Evolutionary conservation across 2,888 invertebrate species (phyloP), one percentile per base, ranked within the genome.

Genomic region (Ephialtes manifestator): DNA sequence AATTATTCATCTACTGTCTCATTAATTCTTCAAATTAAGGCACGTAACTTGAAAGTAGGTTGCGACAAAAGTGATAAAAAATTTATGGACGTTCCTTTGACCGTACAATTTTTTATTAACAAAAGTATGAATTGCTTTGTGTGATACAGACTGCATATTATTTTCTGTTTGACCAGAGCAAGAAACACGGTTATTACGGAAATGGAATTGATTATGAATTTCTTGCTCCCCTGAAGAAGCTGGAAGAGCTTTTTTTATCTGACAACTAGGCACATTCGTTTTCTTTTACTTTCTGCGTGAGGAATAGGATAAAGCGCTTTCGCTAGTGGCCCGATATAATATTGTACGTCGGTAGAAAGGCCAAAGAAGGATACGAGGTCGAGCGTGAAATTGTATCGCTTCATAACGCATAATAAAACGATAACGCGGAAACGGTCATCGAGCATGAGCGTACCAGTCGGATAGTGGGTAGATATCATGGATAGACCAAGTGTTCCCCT

Each of bases 401-500:
- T 78, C 83, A 72, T 77, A 77, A 78, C 84, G 81, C 77, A 84
- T 81, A 84, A 84, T 84, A 84, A 84, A 84, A 74, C 84, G 77
- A 81, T 81, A 81, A 84, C 81, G 39, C 53, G 60, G 53, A 60
- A 81, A 78, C 70, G 81, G 81, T 81, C 84, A 84, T 84, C 80
- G 65, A 65, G 60, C 72, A 24, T 70, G 68, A 71, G 35, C 15
- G 43, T 78, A 70, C 35, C 70, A 78, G 39, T 18, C 10, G 31
- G 65, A 35, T 46, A 35, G 58, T 39, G 24, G 71, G 53, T n/a
- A 58, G 51, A 78, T 78, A 60, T 78, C 24, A 48, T 39, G 58
- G 39, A 67, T 48, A 20, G 46, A 65, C 65, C 20, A 80, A 80
- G 80, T 65, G 76, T 71, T 80, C 83, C 28, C 83, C 15, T 28